Evolutionary conservation across 1,140 invertebrate species (phyloP).

Genomic region (Trypoxylus dichotomus): DNA sequence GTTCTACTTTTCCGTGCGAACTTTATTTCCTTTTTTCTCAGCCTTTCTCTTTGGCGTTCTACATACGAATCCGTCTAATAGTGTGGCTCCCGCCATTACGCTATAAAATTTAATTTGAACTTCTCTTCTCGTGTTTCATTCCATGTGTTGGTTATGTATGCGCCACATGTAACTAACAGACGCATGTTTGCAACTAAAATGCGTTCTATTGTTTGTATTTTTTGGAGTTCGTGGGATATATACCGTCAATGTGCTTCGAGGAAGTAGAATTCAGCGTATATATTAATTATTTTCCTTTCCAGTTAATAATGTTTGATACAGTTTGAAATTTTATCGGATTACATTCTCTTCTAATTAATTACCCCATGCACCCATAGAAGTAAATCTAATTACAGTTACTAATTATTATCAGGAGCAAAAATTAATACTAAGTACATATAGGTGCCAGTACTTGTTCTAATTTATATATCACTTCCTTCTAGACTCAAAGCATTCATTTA

Average conservation of each 20-base stretch:
- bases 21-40: background rate
- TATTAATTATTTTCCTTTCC: background rate
- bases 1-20: conserved; percentile 2
- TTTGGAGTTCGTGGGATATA: background rate
- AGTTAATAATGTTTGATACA: no score
- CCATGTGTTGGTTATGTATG: background rate
- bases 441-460: no score
- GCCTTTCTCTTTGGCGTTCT: background rate
- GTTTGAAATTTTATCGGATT: no score
- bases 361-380: no score
- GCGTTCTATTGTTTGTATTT: background rate
- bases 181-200: background rate
- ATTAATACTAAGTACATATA: no score
- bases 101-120: conserved; percentile 17
- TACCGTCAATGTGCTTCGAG: background rate
- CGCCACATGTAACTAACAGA: background rate
- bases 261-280: background rate
- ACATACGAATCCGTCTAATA: conserved; percentile 12
- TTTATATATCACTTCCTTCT: no score
- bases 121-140: conserved; percentile 10
- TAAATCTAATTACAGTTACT: no score
- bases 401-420: no score
- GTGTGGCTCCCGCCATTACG: conserved; percentile 11
- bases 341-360: no score
- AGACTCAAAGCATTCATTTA: no score